phyloP scores from a whole-genome alignment of 2,797 vertebrate species.

The Salmo trutta region DNA sequence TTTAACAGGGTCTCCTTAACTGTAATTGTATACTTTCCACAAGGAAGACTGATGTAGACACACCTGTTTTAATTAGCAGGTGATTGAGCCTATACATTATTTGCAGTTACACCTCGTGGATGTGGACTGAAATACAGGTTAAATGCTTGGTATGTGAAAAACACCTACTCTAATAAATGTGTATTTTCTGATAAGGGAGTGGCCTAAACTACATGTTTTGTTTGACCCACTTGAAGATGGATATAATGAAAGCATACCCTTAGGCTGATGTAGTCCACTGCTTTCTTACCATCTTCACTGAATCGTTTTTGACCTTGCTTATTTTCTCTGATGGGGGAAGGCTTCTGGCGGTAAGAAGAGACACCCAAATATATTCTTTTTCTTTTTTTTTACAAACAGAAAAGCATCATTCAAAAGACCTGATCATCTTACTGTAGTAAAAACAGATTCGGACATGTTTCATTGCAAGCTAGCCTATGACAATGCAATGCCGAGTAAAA shows the following conservation, averaged over 20 bases:
- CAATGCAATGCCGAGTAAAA: too few species aligned
- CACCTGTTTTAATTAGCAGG: too few species aligned
- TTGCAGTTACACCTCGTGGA: too few species aligned
- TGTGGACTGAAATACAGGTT: too few species aligned
- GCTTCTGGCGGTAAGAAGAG: constrained; percentile 32
- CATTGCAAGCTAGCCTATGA: too few species aligned
- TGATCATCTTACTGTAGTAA: too few species aligned
- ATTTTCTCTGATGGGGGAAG: background rate
- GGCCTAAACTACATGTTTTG: background rate
- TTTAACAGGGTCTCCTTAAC: too few species aligned
- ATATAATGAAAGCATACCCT: background rate
- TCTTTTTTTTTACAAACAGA: background rate
- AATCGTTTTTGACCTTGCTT: constrained; percentile 18
- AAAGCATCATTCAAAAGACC: background rate
- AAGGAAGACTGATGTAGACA: too few species aligned
- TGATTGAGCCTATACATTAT: too few species aligned
- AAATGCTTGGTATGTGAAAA: background rate
- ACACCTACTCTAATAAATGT: background rate
- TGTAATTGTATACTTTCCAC: too few species aligned
- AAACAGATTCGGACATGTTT: too few species aligned
- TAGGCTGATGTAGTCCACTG: background rate
- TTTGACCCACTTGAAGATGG: background rate
- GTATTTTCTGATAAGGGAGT: background rate
- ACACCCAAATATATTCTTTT: background rate
- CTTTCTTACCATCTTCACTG: constrained; percentile 76